Conservation (phyloP, 2,797 vertebrate genomes). For the Leptatherina wallacei region DNA sequence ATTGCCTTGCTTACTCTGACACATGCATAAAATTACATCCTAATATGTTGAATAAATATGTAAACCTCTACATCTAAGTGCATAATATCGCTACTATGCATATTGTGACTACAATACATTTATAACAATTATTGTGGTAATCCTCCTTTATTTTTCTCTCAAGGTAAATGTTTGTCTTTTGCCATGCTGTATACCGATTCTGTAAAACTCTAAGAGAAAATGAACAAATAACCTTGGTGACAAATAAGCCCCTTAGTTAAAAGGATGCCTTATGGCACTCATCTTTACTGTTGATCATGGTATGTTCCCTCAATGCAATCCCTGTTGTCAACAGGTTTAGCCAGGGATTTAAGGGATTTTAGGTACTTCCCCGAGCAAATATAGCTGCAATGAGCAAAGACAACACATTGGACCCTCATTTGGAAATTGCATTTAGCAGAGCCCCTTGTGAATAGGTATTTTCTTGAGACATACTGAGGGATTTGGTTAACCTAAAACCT, state of each 20-base stretch:
- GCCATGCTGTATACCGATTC: conserved; percentile 12
- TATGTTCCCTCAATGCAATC: conserved; percentile 46
- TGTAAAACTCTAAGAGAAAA: conserved; percentile 43
- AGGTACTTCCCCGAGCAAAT: conserved; percentile 45
- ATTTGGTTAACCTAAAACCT: conserved; percentile 8
- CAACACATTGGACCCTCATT: conserved; percentile 55
- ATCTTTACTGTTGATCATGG: conserved; percentile 57
- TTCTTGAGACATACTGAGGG: conserved; percentile 3
- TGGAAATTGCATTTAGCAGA: conserved; percentile 1
- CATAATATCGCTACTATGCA: no score
- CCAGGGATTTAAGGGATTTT: conserved; percentile 62
- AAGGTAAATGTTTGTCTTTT: conserved; percentile 23
- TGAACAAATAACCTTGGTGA: conserved; percentile 54
- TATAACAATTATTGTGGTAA: not conserved
- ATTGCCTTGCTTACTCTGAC: not conserved
- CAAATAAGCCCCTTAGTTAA: conserved; percentile 65
- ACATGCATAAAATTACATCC: not conserved
- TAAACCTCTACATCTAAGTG: not conserved
- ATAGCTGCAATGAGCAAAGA: conserved; percentile 37
- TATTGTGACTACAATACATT: no score
- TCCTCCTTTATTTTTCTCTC: not conserved
- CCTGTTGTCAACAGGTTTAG: conserved; percentile 64
- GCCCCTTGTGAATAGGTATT: conserved; percentile 3
- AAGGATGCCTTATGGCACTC: conserved; percentile 55
- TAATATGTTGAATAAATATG: not conserved